Conservation (phyloP, 1,140 invertebrate genomes). For the Protaetia brevitarsis region DNA sequence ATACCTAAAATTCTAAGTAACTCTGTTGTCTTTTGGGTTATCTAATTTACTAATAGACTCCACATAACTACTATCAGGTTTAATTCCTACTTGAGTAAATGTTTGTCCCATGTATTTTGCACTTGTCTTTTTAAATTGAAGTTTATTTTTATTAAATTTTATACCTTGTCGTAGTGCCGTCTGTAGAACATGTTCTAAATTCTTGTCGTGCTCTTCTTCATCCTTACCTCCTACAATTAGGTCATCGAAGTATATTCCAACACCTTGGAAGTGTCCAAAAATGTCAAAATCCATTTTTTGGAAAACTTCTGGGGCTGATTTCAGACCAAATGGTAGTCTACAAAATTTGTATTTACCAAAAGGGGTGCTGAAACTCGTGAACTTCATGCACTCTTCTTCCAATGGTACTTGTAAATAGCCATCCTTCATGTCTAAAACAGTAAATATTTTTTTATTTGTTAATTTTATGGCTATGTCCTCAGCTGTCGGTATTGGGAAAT, state of each 20-base stretch:
- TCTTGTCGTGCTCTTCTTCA: conserved; percentile 25
- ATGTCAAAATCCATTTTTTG: conserved; percentile 32
- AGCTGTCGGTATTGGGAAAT: conserved; percentile 37
- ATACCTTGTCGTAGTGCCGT: conserved; percentile 30
- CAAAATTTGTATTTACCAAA: conserved; percentile 39
- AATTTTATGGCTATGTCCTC: conserved; percentile 37
- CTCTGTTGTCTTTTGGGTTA: conserved; percentile 43
- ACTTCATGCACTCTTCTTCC: conserved; percentile 21
- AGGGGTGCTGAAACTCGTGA: conserved; percentile 25
- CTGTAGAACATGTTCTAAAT: conserved; percentile 32
- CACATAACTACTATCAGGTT: conserved; percentile 42
- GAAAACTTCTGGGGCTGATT: conserved; percentile 36
- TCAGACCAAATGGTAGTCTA: conserved; percentile 41
- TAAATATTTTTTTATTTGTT: conserved; percentile 26
- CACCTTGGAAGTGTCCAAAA: conserved; percentile 24
- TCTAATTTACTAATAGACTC: conserved; percentile 40
- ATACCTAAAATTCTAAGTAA: conserved; percentile 48
- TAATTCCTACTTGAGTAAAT: conserved; percentile 41
- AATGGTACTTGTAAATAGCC: conserved; percentile 33
- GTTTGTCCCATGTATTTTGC: conserved; percentile 42
- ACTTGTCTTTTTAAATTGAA: conserved; percentile 26
- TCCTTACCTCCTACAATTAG: conserved; percentile 37
- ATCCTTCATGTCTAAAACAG: conserved; percentile 33
- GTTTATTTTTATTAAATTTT: conserved; percentile 31
- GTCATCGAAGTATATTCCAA: conserved; percentile 39